A percentile compares a stretch with the other conserved stretches of the same genome.
Conservation (phyloP, 2,113 vertebrate species). For the Mirounga angustirostris region DNA sequence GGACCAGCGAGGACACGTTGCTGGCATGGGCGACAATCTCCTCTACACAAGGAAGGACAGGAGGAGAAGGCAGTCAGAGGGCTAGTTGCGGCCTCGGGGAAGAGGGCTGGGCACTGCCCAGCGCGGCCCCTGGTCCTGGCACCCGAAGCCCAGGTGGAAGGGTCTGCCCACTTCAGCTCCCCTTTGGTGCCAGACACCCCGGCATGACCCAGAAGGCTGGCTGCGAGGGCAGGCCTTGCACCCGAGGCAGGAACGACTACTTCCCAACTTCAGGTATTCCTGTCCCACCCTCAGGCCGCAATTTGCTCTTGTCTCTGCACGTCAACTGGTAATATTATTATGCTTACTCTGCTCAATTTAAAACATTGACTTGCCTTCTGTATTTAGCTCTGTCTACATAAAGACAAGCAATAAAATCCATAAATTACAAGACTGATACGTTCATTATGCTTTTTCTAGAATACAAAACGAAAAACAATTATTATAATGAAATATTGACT, state of each 20-base stretch:
- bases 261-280: neutral
- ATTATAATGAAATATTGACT: neutral
- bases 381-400: neutral
- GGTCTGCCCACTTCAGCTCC: neutral
- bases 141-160: neutral
- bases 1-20: conserved; percentile 92
- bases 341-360: neutral
- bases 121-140: neutral
- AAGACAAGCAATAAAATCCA: neutral
- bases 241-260: neutral
- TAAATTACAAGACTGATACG: neutral
- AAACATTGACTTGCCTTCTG: neutral
- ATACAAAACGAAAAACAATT: neutral
- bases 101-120: neutral
- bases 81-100: neutral
- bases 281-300: neutral
- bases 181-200: neutral
- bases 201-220: neutral
- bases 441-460: neutral
- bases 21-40: conserved; percentile 96
- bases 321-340: neutral
- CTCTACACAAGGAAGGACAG: conserved; percentile 87
- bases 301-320: neutral
- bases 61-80: neutral
- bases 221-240: neutral